Evolutionary conservation across 2,888 invertebrate genomes (phyloP).

Genomic region (Auanema sp.): DNA sequence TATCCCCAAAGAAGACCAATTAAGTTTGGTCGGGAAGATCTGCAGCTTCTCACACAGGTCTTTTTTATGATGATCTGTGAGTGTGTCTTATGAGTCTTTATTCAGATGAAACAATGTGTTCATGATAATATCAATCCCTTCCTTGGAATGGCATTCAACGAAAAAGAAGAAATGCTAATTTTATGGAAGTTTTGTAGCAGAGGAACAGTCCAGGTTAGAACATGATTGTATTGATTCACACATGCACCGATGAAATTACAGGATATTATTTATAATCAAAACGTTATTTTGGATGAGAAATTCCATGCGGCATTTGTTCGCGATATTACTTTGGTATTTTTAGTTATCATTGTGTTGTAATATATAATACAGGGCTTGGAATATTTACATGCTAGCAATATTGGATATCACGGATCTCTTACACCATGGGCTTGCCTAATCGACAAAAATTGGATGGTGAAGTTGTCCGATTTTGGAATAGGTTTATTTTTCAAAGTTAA

Average conservation of each 20-base stretch:
- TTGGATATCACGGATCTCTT: constrained; percentile 60
- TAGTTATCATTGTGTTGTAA: not conserved
- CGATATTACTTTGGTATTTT: constrained; percentile 78
- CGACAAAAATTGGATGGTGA: constrained; percentile 63
- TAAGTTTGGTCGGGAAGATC: constrained; percentile 46
- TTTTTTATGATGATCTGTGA: too few relatives aligned
- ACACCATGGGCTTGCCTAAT: constrained; percentile 62
- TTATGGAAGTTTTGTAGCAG: constrained; percentile 63
- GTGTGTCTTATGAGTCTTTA: too few relatives aligned
- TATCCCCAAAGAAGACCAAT: constrained; percentile 60
- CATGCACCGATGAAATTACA: constrained; percentile 11
- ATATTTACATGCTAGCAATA: constrained; percentile 56
- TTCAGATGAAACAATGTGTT: constrained; percentile 80
- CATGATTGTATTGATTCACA: too few relatives aligned
- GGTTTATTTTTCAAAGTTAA: constrained; percentile 1
- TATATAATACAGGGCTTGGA: constrained; percentile 50
- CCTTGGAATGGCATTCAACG: constrained; percentile 73
- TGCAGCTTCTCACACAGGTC: constrained; percentile 47
- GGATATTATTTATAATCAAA: constrained; percentile 98
- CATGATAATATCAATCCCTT: constrained; percentile 97
- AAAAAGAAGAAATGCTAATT: constrained; percentile 59
- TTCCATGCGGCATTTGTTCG: constrained; percentile 94
- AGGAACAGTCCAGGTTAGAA: constrained; percentile 52
- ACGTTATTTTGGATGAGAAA: constrained; percentile 92
- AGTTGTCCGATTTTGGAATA: constrained; percentile 58